Conservation (phyloP, 2,113 vertebrate species). For the Propithecus coquereli region DNA sequence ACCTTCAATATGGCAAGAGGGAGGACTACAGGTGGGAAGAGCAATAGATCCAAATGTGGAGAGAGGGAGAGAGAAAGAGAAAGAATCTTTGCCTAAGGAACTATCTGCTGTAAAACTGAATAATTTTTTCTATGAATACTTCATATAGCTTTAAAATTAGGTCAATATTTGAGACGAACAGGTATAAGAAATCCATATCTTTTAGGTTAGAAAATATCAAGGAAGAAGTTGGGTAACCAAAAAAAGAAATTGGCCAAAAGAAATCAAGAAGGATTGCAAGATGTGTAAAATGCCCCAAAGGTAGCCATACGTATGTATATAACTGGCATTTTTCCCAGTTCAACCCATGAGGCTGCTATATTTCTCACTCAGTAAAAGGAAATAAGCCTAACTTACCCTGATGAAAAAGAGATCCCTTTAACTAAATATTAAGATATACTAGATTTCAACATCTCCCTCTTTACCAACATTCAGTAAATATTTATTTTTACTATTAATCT, state of each 20-base stretch:
- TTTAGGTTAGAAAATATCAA: slow-evolving; percentile 32
- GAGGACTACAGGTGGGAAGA: neutral
- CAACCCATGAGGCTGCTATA: neutral
- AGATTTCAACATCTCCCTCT: slow-evolving; percentile 40
- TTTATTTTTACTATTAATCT: slow-evolving; percentile 55
- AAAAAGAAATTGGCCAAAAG: neutral
- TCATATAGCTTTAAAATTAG: neutral
- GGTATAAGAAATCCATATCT: neutral
- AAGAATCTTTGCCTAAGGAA: neutral
- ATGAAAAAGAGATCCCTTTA: slow-evolving; percentile 43
- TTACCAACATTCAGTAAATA: slow-evolving; percentile 36
- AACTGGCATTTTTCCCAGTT: slow-evolving; percentile 38
- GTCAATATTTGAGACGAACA: neutral
- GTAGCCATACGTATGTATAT: neutral
- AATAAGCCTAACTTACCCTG: neutral
- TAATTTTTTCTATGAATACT: neutral
- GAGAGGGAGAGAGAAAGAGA: neutral
- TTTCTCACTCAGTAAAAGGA: slow-evolving; percentile 21
- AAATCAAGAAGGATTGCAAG: slow-evolving; percentile 6
- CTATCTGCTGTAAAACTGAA: neutral
- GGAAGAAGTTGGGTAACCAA: neutral
- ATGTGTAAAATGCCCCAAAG: neutral
- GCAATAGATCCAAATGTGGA: neutral
- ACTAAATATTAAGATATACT: slow-evolving; percentile 51
- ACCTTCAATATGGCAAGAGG: neutral